Base-by-base conservation (phyloP, 2,113 vertebrate genomes). In the Strix aluco region DNA sequence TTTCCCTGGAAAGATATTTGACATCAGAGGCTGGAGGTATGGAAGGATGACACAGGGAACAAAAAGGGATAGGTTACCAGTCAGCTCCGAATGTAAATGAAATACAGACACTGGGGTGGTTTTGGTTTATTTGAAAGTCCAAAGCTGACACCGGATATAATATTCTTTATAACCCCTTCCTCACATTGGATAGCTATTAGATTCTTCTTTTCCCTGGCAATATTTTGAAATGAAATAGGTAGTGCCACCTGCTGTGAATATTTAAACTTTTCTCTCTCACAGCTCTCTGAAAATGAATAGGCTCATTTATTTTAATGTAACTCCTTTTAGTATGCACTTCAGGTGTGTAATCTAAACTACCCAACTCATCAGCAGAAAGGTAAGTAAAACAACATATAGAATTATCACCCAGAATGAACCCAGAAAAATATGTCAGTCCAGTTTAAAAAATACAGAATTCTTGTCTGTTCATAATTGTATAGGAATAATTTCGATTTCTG, bases 181-280 rank as follows among this genome's bases (percentile, higher is more conserved):
- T 91, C 57, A 87, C 17, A 87, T 30, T 22, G 55, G 36, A 59
- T 54, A 73, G 22, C 22, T 87, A 49, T 80, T 72, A 91, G 36
- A 79, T 18, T 90, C 72, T 80, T 82, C 34, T 84, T 93, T 95
- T 85, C n/a, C 80, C 38, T 77, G 21, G 44, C 8, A 95, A n/a
- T 84, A 93, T 62, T 96, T 95, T 90, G 55, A 91, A 92, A 91
- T 52, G 38, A 92, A 95, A 97, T 81, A 90, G 13, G 85, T 88
- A 73, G 69, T 92, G 75, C 90, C 80, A 91, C 88, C 75, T 95
- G 72, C 91, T 93, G 93, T 70, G 86, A 92, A 80, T 80, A 42
- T 83, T 91, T 97, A 95, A 96, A 36, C 25, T 7, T 88, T 88
- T 88, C 57, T 73, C 44, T 81, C 84, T 90, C 66, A 86, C 65